Conservation (phyloP, 2,797 vertebrate species). For the Crossoptilon crossoptilon region DNA sequence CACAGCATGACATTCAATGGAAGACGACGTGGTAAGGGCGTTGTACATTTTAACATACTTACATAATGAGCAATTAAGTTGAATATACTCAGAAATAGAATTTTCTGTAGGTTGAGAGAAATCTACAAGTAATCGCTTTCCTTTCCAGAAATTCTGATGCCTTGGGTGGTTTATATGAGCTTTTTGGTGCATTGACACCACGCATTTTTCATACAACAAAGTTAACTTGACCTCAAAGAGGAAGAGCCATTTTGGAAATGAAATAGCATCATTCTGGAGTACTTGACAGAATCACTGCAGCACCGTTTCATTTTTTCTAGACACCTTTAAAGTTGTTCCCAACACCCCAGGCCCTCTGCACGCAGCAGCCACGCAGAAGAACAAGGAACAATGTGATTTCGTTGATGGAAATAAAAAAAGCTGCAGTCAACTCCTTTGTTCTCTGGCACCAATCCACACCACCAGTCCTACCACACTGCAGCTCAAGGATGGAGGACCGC, state of each 20-base stretch:
- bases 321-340: neutral
- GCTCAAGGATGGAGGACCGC: neutral
- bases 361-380: neutral
- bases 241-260: neutral
- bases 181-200: neutral
- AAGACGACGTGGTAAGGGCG: slow-evolving; percentile 43
- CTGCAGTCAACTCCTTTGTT: neutral
- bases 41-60: slow-evolving; percentile 67
- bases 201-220: neutral
- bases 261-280: neutral
- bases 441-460: neutral
- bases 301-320: neutral
- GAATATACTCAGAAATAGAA: slow-evolving; percentile 44
- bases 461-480: no score
- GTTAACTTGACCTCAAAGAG: neutral
- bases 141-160: slow-evolving; percentile 11
- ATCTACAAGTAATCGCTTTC: slow-evolving; percentile 13
- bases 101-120: slow-evolving; percentile 38
- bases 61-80: slow-evolving; percentile 57
- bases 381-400: neutral
- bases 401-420: neutral
- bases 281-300: neutral
- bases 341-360: neutral
- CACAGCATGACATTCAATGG: slow-evolving; percentile 53
- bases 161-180: neutral